Percentiles rank a stretch among this genome's conserved stretches.
Evolutionary conservation across 2,888 invertebrate species (phyloP).

Genomic region (Dendrolimus houi): DNA sequence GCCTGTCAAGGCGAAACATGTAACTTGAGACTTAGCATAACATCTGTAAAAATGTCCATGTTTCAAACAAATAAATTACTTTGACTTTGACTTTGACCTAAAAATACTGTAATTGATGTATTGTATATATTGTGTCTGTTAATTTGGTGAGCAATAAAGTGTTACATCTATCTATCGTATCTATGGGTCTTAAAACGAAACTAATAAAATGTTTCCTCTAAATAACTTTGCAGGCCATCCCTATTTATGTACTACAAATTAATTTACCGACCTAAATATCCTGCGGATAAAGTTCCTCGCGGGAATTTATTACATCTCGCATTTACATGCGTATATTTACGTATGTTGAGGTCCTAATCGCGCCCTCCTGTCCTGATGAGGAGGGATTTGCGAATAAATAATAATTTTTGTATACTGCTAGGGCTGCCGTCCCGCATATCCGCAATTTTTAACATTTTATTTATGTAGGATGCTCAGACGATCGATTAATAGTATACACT

Average conservation of each 20-base stretch:
- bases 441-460: not conserved
- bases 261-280: slow-evolving; percentile 8
- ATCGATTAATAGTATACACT: too few relatives aligned
- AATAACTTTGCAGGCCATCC: not conserved
- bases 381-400: not conserved
- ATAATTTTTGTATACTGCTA: not conserved
- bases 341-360: not conserved
- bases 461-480: not conserved
- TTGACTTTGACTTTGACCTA: too few relatives aligned
- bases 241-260: slow-evolving; percentile 7
- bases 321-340: slow-evolving; percentile 2
- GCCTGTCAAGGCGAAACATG: too few relatives aligned
- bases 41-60: too few relatives aligned
- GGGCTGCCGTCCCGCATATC: not conserved
- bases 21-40: too few relatives aligned
- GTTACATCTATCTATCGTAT: too few relatives aligned
- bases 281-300: slow-evolving; percentile 5
- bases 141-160: too few relatives aligned
- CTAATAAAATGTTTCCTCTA: not conserved
- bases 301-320: slow-evolving; percentile 7
- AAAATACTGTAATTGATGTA: too few relatives aligned
- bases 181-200: too few relatives aligned
- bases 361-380: not conserved
- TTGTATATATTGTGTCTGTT: too few relatives aligned
- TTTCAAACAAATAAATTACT: too few relatives aligned